Evolutionary conservation across 2,113 vertebrate species (phyloP).

Genomic region (Smithornis capensis): DNA sequence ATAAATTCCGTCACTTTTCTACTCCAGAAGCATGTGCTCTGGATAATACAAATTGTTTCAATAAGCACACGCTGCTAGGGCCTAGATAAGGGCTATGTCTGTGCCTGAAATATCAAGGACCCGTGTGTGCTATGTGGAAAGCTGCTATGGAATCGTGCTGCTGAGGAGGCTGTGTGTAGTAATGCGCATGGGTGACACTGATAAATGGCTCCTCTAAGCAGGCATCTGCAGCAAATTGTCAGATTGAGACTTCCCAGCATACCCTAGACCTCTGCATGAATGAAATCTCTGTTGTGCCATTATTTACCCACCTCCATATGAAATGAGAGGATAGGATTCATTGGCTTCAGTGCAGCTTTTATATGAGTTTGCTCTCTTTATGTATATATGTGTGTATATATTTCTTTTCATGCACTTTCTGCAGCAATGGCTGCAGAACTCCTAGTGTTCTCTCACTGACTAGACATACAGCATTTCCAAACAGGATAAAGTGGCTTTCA

Average conservation of each 20-base stretch:
- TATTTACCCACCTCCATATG: slow-evolving; percentile 13
- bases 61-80: not conserved
- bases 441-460: not conserved
- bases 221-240: slow-evolving; percentile 25
- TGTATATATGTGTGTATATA: not conserved
- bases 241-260: slow-evolving; percentile 42
- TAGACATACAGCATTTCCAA: slow-evolving; percentile 11
- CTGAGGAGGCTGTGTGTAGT: not conserved
- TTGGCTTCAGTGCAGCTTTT: slow-evolving; percentile 44
- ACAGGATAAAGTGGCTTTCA: not conserved
- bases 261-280: slow-evolving; percentile 30
- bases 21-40: not conserved
- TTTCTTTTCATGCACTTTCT: not conserved
- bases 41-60: slow-evolving; percentile 21
- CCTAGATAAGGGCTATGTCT: slow-evolving; percentile 47
- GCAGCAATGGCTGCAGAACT: not conserved
- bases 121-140: not conserved
- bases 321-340: slow-evolving; percentile 37
- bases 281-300: slow-evolving; percentile 35
- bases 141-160: not conserved
- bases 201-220: slow-evolving; percentile 49
- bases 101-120: slow-evolving; percentile 34
- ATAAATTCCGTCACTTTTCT: not conserved
- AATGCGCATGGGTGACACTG: slow-evolving; percentile 44
- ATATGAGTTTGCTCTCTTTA: not conserved